Conservation (phyloP, 2,113 vertebrate genomes). For the Otolemur garnettii region DNA sequence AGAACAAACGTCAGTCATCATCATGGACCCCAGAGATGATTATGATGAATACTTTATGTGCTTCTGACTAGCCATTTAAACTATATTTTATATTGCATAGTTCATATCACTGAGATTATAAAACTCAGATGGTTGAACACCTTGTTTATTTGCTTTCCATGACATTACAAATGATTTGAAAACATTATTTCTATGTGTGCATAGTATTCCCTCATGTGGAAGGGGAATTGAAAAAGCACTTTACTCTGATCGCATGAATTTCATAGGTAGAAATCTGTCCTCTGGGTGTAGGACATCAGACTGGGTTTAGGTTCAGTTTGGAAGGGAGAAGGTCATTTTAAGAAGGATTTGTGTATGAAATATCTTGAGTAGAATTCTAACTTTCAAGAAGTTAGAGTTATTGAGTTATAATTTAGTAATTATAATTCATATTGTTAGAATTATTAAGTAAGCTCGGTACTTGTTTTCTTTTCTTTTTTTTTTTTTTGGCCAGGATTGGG, state of each 20-base stretch:
- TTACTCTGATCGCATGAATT: neutral
- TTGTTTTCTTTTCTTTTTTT: neutral
- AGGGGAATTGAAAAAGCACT: neutral
- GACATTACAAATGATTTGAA: neutral
- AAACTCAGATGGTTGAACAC: neutral
- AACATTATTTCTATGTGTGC: neutral
- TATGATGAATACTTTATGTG: neutral
- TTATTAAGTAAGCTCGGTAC: neutral
- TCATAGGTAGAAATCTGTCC: neutral
- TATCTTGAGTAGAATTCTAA: neutral
- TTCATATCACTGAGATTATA: neutral
- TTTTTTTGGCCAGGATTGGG: too few species aligned
- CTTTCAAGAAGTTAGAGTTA: neutral
- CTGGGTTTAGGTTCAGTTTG: neutral
- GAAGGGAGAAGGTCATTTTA: neutral
- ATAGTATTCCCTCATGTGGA: neutral
- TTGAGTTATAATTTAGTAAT: neutral
- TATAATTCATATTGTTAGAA: too few species aligned
- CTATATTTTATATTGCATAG: neutral
- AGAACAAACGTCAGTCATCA: neutral
- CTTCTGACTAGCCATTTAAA: neutral
- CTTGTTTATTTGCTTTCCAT: neutral
- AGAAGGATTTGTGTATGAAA: neutral
- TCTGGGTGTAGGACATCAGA: neutral
- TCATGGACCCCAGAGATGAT: neutral